Base-by-base conservation (phyloP, 1,140 invertebrate species). In the Dendroctonus valens region DNA sequence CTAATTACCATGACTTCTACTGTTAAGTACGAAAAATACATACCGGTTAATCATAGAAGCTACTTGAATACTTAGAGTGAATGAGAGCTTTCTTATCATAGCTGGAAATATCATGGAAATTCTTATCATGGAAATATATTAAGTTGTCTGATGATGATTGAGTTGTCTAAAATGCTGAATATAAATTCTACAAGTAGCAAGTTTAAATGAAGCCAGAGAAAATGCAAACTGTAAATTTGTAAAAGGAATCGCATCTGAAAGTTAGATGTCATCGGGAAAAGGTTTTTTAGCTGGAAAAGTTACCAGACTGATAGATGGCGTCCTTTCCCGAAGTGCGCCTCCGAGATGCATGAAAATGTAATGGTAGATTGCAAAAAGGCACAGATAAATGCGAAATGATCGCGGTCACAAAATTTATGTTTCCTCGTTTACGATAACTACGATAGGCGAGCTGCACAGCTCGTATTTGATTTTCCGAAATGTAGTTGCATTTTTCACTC, bases 361-460 rank as follows among this genome's bases (percentile, higher is more conserved):
- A 65, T 65, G 53, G 62, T 12, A 41, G 53, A 65, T 65, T 11
- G 62, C 54, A 65, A 65, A 57, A 65, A 65, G 62, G 60, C 53
- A 14, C 46, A 57, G 62, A 65, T 65, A 65, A 65, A 65, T 65
- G 62, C 53, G 53, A 65, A 65, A 65, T 65, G 53, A 65, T 65
- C 52, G 62, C 62, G 53, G 62, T 57, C 46, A 48, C 54, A 5
- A 44, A 57, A 65, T 65, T 65, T 65, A 65, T 65, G 62, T 57
- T 41, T 65, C 44, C 62, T 55, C 53, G 44, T 65, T 65, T 65
- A 49, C 62, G 62, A 65, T 65, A 65, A 65, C 62, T 40, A 46
- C 39, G 38, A 61, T 51, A 59, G 58, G 42, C 58, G 58, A 59
- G 46, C 39, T 48, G 58, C 46, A 59, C 39, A 49, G 41, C 41